Base-by-base conservation (phyloP, 2,797 vertebrate genomes). In the Toxotes lorentzi region DNA sequence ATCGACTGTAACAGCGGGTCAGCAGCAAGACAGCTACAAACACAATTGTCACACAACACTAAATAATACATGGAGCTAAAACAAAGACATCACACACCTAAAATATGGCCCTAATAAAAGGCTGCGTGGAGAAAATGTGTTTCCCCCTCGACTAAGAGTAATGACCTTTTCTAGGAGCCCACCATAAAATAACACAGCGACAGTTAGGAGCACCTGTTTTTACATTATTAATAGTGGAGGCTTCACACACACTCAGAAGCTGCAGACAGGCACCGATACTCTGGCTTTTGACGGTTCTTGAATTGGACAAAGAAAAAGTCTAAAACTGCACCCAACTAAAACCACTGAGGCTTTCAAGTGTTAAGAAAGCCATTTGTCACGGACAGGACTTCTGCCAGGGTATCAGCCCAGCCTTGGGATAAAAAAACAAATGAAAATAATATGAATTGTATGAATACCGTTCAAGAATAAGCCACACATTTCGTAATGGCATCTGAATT, bases 1-100 rank as follows among this genome's bases (percentile, higher is more conserved):
- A 92, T 91, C 66, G 89, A 92, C 86, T 82, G 85, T 80, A 91
- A 65, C 91, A 90, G 89, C 81, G 50, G 91, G 92, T 90, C 88
- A 86, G 79, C 79, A 3, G 78, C 74, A 8, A 82, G 85, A 79
- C 82, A 53, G 84, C 81, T 35, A 70, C 87, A 85, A 91, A 91
- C 89, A 86, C 79, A 73, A 87, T 58, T 76, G 87, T 91, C 90
- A 91, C 88, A 88, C 83, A 85, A 86, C 83, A 71, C 83, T 87
- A 88, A 92, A 92, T 90, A 88, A 88, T 86, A 87, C 90, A 91
- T 64, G 70, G 61, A 17, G 81, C 77, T 86, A 82, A 91, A 92
- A 90, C 88, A 91, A 86, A 90, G 89, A 86, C 87, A 85, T 89
- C 86, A 78, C 79, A 73, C 69, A 41, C 57, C 76, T 86, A 83